Evolutionary conservation across 2,888 invertebrate species (phyloP).

Genomic region (Orchesella flavescens): DNA sequence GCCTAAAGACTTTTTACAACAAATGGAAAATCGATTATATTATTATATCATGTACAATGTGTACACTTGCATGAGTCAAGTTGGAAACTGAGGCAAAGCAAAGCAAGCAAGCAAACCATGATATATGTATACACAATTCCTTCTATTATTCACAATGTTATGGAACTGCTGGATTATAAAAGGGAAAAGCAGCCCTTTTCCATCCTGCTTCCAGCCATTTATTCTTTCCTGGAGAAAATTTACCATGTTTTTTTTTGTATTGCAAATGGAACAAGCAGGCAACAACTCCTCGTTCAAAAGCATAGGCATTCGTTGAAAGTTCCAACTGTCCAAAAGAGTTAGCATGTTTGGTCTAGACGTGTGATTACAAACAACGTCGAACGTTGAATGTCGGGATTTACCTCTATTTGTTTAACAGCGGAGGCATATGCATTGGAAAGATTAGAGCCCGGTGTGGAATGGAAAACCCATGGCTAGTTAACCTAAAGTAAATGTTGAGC

Average conservation of each 20-base stretch:
- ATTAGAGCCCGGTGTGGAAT: not conserved
- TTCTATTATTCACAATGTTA: not conserved
- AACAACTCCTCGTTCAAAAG: not conserved
- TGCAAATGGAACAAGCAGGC: not conserved
- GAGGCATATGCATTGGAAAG: not conserved
- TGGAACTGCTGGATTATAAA: conserved; percentile 46
- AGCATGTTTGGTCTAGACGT: conserved; percentile 25
- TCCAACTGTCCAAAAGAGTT: not conserved
- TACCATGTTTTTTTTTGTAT: not conserved
- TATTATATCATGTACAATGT: conserved; percentile 18
- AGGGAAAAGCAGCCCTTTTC: not conserved
- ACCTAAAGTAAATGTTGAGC: no score
- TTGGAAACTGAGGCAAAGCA: conserved; percentile 15
- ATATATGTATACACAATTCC: conserved; percentile 1
- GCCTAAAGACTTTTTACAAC: conserved; percentile 21
- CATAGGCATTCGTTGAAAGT: not conserved
- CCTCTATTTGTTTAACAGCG: conserved; percentile 28
- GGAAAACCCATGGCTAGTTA: no score
- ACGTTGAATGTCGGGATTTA: conserved; percentile 32
- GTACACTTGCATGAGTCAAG: not conserved
- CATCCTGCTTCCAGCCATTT: no score
- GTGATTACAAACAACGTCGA: conserved; percentile 30
- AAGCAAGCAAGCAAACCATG: no score
- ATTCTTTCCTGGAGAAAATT: conserved; percentile 20
- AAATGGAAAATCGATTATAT: conserved; percentile 53